Conservation (phyloP, 2,797 vertebrate species). For the Pangasius larnaudii region DNA sequence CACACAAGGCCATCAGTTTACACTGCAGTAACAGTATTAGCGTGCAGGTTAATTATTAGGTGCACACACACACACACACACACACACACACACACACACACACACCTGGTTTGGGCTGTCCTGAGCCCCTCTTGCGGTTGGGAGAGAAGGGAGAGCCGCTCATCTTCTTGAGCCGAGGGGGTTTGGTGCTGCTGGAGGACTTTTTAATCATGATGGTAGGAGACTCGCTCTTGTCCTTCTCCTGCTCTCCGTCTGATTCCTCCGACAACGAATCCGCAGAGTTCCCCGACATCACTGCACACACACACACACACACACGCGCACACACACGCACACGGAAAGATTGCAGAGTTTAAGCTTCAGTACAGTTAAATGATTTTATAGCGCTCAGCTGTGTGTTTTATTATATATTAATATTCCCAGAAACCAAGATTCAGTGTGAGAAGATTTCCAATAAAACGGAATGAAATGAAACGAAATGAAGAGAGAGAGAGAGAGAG, state of each 20-base stretch:
- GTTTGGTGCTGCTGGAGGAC: conserved; percentile 70
- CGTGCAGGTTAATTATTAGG: conserved; percentile 25
- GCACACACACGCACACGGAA: not conserved
- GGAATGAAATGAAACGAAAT: not conserved
- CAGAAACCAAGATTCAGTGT: not conserved
- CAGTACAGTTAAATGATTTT: not conserved
- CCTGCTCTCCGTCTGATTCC: conserved; percentile 75
- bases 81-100: conserved; percentile 16
- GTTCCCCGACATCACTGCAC: conserved; percentile 82
- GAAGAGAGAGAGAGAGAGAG: not conserved
- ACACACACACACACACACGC: not conserved
- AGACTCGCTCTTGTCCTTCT: conserved; percentile 68
- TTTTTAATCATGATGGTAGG: conserved; percentile 72
- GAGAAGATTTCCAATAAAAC: not conserved
- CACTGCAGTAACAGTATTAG: conserved; percentile 3
- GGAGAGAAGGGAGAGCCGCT: conserved; percentile 58
- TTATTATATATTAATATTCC: conserved; percentile 9
- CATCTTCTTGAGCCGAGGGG: conserved; percentile 75
- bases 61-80: conserved; percentile 39
- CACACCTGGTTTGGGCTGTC: conserved; percentile 67
- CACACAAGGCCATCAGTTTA: conserved; percentile 19
- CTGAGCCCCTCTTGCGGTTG: conserved; percentile 72
- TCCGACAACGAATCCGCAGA: conserved; percentile 81
- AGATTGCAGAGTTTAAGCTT: not conserved
- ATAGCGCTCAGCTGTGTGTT: not conserved